These are phyloP conservation scores for Esox masquinongy DNA, from an alignment of 2,797 vertebrate genomes.

Conservation along the genomic window DNA sequence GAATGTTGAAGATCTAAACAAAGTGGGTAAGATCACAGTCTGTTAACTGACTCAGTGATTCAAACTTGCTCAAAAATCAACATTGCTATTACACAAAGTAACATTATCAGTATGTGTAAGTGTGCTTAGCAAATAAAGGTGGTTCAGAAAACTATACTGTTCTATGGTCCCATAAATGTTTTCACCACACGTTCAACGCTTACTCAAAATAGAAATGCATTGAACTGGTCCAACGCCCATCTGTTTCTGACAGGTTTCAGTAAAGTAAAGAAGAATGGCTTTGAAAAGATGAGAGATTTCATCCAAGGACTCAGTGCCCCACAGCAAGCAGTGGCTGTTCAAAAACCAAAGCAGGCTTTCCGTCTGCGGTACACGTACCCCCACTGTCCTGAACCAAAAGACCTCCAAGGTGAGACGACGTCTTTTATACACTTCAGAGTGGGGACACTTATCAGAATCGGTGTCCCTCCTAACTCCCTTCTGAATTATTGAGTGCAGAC, in stretches of 20 bases:
- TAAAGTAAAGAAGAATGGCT: constrained; percentile 59
- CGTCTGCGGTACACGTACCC: constrained; percentile 54
- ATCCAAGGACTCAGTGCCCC: constrained; percentile 28
- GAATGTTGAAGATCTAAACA: constrained; percentile 41
- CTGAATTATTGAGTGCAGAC: constrained; percentile 37
- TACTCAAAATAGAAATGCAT: too few relatives aligned
- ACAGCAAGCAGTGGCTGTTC: background rate
- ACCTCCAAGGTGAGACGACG: constrained; percentile 43
- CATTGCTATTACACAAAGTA: background rate
- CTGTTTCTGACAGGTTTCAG: constrained; percentile 19
- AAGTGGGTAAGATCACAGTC: constrained; percentile 47
- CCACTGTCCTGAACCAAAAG: constrained; percentile 43
- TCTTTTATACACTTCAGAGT: too few relatives aligned
- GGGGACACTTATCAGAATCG: too few relatives aligned
- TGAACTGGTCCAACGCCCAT: too few relatives aligned
- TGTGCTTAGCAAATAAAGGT: too few relatives aligned
- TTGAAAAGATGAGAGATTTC: constrained; percentile 40
- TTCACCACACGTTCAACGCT: too few relatives aligned
- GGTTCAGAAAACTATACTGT: background rate
- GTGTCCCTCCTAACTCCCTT: too few relatives aligned
- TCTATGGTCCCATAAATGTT: background rate
- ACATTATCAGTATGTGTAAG: too few relatives aligned
- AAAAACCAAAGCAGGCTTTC: constrained; percentile 38
- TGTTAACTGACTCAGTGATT: background rate
- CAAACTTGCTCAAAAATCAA: background rate